phyloP scores from a whole-genome alignment of 2,888 invertebrate genomes.

The Philereme vetulata region DNA sequence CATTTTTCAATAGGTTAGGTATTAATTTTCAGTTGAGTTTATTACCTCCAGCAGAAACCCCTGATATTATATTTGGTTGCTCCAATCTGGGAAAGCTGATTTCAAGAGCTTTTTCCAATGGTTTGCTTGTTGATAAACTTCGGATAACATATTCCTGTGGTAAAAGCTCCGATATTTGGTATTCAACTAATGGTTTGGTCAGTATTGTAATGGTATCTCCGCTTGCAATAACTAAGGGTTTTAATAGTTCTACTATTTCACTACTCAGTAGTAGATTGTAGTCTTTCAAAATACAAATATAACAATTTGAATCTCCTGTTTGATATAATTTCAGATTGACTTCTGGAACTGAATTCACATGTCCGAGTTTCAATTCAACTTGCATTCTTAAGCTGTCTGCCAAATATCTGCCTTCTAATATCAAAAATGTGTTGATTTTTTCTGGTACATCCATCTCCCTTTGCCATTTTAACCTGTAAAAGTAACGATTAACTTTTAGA shows the following conservation, averaged over 20 bases:
- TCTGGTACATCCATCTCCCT: conserved; percentile 44
- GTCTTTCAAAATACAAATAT: conserved; percentile 65
- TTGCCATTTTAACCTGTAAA: conserved; percentile 65
- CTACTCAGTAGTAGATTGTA: conserved; percentile 66
- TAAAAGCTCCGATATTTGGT: conserved; percentile 52
- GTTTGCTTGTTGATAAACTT: conserved; percentile 53
- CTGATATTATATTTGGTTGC: conserved; percentile 78
- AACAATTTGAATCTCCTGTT: conserved; percentile 49
- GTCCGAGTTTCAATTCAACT: conserved; percentile 46
- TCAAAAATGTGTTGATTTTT: conserved; percentile 57
- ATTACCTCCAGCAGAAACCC: conserved; percentile 76
- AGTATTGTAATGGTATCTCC: conserved; percentile 61
- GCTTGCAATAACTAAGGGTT: conserved; percentile 55
- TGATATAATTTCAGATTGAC: conserved; percentile 62
- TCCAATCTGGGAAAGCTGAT: conserved; percentile 63
- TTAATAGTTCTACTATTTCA: conserved; percentile 66
- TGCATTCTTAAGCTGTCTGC: conserved; percentile 56
- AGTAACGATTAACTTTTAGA: background rate
- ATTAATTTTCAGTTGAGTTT: conserved; percentile 17
- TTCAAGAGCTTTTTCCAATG: conserved; percentile 34
- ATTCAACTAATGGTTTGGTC: conserved; percentile 69
- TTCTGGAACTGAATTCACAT: conserved; percentile 58
- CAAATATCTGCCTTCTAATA: conserved; percentile 73
- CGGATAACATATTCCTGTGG: conserved; percentile 58
- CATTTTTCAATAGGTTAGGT: too few species aligned